Evolutionary conservation across 2,888 invertebrate species (phyloP), one percentile per base, ranked within the genome.

Genomic region (Ennomos fuscantarius): DNA sequence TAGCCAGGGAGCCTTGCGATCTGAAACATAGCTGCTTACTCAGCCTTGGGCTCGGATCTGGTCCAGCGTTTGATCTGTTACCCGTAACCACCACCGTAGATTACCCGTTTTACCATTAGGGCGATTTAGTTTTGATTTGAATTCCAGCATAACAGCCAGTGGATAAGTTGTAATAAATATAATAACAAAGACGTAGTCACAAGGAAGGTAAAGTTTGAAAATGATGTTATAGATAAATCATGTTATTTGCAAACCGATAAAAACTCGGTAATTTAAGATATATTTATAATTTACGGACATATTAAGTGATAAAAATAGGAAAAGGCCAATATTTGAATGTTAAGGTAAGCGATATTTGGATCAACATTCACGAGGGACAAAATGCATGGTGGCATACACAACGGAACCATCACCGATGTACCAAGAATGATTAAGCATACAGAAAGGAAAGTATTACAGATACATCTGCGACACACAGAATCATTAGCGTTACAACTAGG

Each of bases 1-100:
- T 92, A 69, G 96, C 97, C 90, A 98, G 94, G 78, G 97, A 97
- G 82, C 97, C 96, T 94, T 97, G 97, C 66, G 97, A 96, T 94
- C 97, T 96, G 87, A 94, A 93, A 93, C 93, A 93, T 82, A 93
- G 92, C 93, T 93, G 93, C 93, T 93, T 93, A 92, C 93, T 93
- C 93, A 93, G 87, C 89, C 92, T 93, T 90, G 93, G 92, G 86
- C 92, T 92, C 86, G 93, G 93, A 69, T 93, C 93, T 66, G 92
- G 87, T 72, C 92, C 93, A 60, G 92, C 92, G 69, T 92, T 92
- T 63, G 89, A 90, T 82, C 92, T 91, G 72, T 72, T 76, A 68
- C 74, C 76, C 78, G 73, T 74, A 59, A 74, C 76, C 74, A 72
- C 78, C 81, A 81, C 81, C 82, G 84, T 68, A 68, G 51, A 40